Evolutionary conservation across 2,113 vertebrate genomes (phyloP).

Genomic region (Chrysemys picta): DNA sequence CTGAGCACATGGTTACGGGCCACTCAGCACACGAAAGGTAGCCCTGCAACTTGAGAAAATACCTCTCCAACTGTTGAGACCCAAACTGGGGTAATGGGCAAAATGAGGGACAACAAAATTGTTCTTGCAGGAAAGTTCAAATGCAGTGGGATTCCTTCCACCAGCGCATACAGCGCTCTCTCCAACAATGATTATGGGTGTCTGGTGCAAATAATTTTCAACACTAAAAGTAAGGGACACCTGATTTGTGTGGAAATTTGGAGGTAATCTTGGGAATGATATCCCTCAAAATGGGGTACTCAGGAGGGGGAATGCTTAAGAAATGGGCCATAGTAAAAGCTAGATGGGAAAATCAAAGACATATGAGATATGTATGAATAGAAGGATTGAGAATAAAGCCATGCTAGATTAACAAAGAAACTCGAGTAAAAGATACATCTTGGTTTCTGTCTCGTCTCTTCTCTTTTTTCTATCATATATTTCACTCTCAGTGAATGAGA

Average conservation of each 20-base stretch:
- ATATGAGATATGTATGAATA: neutral
- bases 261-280: neutral
- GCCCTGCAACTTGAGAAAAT: neutral
- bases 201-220: accelerated
- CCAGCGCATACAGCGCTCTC: accelerated
- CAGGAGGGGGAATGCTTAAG: neutral
- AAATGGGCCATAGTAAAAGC: neutral
- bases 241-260: neutral
- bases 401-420: neutral
- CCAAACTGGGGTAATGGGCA: neutral
- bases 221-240: neutral
- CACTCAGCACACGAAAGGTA: neutral
- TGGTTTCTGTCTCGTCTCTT: neutral
- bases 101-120: neutral
- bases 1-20: neutral
- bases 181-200: too few species aligned
- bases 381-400: neutral
- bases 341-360: neutral
- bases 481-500: conserved; percentile 11
- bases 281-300: neutral
- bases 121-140: accelerated
- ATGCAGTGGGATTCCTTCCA: accelerated
- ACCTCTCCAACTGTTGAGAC: neutral
- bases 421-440: neutral
- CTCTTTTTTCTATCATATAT: neutral